Conservation (phyloP, 2,888 invertebrate species). For the Diplazon laetatorius region DNA sequence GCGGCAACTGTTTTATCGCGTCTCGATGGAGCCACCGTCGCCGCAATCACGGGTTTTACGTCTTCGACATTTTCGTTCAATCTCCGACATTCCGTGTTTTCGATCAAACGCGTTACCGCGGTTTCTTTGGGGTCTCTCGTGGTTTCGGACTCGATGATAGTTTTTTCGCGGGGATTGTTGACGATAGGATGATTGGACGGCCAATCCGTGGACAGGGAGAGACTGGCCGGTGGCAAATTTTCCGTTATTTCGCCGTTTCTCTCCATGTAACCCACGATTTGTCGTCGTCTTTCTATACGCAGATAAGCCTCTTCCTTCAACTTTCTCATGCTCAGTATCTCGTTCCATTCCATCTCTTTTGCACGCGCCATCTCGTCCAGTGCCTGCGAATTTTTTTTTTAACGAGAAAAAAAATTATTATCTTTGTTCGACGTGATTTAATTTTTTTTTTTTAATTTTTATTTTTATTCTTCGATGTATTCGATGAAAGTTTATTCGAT, state of each 20-base stretch:
- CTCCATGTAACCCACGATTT: slow-evolving; percentile 84
- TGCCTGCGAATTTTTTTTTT: too few relatives aligned
- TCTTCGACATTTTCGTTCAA: slow-evolving; percentile 33
- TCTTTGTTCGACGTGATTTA: too few relatives aligned
- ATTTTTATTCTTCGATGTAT: too few relatives aligned
- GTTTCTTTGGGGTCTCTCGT: slow-evolving; percentile 30
- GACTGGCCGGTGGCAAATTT: slow-evolving; percentile 73
- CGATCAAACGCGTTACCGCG: slow-evolving; percentile 49
- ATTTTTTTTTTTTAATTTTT: too few relatives aligned
- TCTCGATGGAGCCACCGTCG: slow-evolving; percentile 20
- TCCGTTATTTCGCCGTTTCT: slow-evolving; percentile 70
- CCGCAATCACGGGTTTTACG: too few relatives aligned
- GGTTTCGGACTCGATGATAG: slow-evolving; percentile 17
- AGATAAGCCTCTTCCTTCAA: slow-evolving; percentile 92
- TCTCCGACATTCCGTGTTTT: slow-evolving; percentile 38
- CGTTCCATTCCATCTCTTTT: slow-evolving; percentile 94
- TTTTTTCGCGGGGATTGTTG: too few relatives aligned
- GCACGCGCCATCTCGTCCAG: slow-evolving; percentile 89
- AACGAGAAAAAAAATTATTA: too few relatives aligned
- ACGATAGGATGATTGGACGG: too few relatives aligned
- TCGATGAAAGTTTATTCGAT: too few relatives aligned
- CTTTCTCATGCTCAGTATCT: slow-evolving; percentile 91
- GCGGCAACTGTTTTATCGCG: slow-evolving; percentile 46
- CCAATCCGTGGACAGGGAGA: slow-evolving; percentile 72
- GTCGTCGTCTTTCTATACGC: slow-evolving; percentile 88